Base-by-base conservation (phyloP, 2,113 vertebrate genomes). In the Calidris pygmaea region DNA sequence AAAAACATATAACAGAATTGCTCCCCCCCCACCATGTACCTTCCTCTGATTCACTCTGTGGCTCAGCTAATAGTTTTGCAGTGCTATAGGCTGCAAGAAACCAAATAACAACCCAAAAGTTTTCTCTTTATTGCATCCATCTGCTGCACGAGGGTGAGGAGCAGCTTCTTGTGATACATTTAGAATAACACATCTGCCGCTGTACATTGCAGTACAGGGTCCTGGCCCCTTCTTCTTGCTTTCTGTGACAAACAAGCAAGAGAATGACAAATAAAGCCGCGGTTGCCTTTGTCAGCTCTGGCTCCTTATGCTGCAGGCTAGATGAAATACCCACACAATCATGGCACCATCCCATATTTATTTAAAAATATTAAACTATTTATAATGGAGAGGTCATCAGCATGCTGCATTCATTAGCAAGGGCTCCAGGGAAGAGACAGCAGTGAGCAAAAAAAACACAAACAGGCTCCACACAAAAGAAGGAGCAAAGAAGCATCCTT, bases 321-420 rank as follows among this genome's bases (percentile, higher is more conserved):
- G 82, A 79, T 70, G 68, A 95, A 96, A 88, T 95, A 91, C 55
- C 76, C 91, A 93, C 80, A 92, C 62, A 94, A 50, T 73, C 93
- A 34, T 90, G 85, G 82, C 91, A 92, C 73, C 47, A 45, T 81
- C 92, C 73, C 48, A 34, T 93, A 87, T 92, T 96, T 96, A 96
- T 87, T 96, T 95, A 8, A 97, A 96, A 96, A 73, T 93, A 94
- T 94, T 92, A 85, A 91, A 94, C 71, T 96, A 67, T 93, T 95
- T 93, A 82, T 96, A 94, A 94, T 85, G 84, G 47, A 53, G 84
- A 65, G 89, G 95, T 93, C 95, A 96, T 74, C 80, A 87, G 65
- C 76, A 68, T 90, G 90, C 85, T 81, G 87, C 84, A 84, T 92
- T 96, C 71, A 80, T 90, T 94, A 97, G 62, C 34, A 30, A 88